Base-by-base conservation (phyloP, 1,140 invertebrate species). In the Lordiphosa stackelbergi region DNA sequence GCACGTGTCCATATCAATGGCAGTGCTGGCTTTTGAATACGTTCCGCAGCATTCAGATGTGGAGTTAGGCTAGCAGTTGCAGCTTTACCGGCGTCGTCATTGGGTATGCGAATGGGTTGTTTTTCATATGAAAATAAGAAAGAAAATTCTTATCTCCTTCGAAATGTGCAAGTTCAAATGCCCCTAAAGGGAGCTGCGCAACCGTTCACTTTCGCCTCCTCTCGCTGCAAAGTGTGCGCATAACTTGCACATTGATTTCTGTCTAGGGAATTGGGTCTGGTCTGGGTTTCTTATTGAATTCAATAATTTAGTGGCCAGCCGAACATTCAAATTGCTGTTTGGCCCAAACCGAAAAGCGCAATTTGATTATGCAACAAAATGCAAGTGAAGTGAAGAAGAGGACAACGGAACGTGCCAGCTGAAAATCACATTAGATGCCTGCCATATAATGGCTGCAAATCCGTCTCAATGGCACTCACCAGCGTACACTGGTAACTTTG, bases 191-290 rank as follows among this genome's bases (percentile, higher is more conserved):
- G 63, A 83, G 41, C 54, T 54, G 70, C 54, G 66, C 75, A 70
- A 74, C 74, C 70, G 65, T 53, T 55, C 56, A 68, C 47, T 46
- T 54, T 66, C 22, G 22, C 35, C 8, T 12, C 12, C 43, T 35
- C 35, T 5, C 11, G 7, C 22, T 66, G 53, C 54, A 63, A 61
- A 62, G 83, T 72, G 69, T 83, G 64, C 77, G 65, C 77, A 83
- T 83, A 83, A 84, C 69, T 83, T 83, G 69, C 72, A 77, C 77
- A 83, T 83, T 83, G 77, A 83, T 83, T 83, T 77, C 77, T 77
- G 73, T 77, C 65, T 73, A 37, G 77, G 69, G 77, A 73, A 81
- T 78, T 74, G 70, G 57, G 42, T 59, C 58, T 64, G 69, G 69
- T 56, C 45, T 55, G 52, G 56, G 43, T 58, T 59, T 81, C 72